Conservation (phyloP, 1,140 invertebrate species). For the Coelopa frigida region DNA sequence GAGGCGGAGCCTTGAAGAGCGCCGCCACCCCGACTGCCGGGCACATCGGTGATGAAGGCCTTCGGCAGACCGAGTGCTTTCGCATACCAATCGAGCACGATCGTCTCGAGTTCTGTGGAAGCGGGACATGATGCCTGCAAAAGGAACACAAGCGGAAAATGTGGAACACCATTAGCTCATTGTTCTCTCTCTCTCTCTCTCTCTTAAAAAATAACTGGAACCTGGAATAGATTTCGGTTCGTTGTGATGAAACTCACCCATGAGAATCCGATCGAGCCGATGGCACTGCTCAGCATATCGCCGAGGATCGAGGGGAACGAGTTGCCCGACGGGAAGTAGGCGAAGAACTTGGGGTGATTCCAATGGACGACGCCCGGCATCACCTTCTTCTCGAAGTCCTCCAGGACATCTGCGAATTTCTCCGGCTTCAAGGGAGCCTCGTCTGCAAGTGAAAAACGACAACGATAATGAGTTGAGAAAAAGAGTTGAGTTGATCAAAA, state of each 20-base stretch:
- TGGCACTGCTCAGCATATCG: conserved; percentile 85
- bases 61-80: conserved; percentile 53
- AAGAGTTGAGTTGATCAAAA: conserved; percentile 18
- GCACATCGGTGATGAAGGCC: conserved; percentile 49
- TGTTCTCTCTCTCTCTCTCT: neutral
- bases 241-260: too few relatives aligned
- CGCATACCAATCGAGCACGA: conserved; percentile 61
- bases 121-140: conserved; percentile 66
- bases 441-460: conserved; percentile 45
- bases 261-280: conserved; percentile 91
- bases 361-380: conserved; percentile 95
- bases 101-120: conserved; percentile 75
- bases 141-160: conserved; percentile 20
- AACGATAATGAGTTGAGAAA: conserved; percentile 3
- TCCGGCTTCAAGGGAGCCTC: conserved; percentile 76
- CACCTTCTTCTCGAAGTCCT: conserved; percentile 82
- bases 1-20: conserved; percentile 75
- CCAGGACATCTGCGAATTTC: conserved; percentile 77
- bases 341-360: conserved; percentile 94
- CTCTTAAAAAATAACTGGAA: neutral
- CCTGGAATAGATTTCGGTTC: too few relatives aligned
- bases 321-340: conserved; percentile 93
- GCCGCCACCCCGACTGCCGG: conserved; percentile 62
- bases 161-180: conserved; percentile 3
- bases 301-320: conserved; percentile 90